Percentiles rank a stretch among this genome's conserved stretches.
Evolutionary conservation across 2,797 vertebrate genomes (phyloP).

Genomic region (Parauchenoglanis punctatus): DNA sequence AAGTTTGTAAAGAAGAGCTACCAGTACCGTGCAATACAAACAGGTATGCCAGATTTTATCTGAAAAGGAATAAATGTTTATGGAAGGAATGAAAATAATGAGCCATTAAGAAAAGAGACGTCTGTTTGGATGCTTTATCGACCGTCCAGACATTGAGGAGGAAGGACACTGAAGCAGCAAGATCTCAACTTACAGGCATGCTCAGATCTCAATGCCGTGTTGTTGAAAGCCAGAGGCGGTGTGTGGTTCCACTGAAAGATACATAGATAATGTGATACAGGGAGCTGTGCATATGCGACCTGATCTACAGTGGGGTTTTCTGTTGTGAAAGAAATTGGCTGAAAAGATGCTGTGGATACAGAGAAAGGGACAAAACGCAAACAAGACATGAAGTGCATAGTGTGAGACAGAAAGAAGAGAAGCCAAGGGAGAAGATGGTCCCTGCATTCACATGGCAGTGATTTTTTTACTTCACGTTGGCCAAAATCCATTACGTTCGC

Average conservation of each 20-base stretch:
- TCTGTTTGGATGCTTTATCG: constrained; percentile 9
- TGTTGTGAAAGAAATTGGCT: not conserved
- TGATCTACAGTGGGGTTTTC: not conserved
- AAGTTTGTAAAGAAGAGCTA: not conserved
- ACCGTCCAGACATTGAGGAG: not conserved
- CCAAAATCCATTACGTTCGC: not conserved
- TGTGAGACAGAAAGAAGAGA: not conserved
- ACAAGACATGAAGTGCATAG: not conserved
- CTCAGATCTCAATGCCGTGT: not conserved
- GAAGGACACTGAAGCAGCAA: constrained; percentile 5
- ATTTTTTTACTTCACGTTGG: not conserved
- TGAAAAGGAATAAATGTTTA: not conserved
- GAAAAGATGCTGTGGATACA: not conserved
- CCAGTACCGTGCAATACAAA: not conserved
- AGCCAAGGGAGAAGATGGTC: no score
- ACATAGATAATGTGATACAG: not conserved
- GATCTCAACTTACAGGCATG: not conserved
- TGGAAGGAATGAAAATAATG: not conserved
- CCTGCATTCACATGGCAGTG: not conserved
- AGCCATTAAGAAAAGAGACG: not conserved
- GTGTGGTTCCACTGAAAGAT: not conserved
- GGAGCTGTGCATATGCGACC: not conserved
- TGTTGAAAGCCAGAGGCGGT: not conserved
- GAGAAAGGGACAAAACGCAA: not conserved
- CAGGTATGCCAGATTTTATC: not conserved